Base-by-base conservation (phyloP, 2,888 invertebrate genomes). In the Minunthozetes semirufus region DNA sequence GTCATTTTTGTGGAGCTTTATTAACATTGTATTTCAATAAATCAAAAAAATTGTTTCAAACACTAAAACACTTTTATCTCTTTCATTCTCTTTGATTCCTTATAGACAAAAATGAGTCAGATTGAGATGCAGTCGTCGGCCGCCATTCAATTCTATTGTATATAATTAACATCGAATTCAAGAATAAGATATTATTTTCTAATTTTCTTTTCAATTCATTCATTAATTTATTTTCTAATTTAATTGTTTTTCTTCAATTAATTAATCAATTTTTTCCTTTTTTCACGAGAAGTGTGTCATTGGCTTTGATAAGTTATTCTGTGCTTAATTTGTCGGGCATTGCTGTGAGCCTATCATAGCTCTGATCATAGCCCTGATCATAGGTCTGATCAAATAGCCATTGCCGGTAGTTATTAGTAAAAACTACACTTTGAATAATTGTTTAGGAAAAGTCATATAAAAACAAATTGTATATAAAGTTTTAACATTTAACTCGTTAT, bases 91-190 rank as follows among this genome's bases (percentile, higher is more conserved):
- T 73, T 73, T 19, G 4, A 13, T 59, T 73, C 19, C 13, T 68
- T 48, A 17, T 33, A 74, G 74, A 74, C 74, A 82, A 98, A 97
- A 86, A 95, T 99, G 90, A 95, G 95, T 6, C 97, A 98, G 85
- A 91, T 96, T 74, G 98, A 99, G 84, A 85, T 93, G 78, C 94
- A 94, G 83, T 92, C 93, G 1, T 92, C 93, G 0, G 90, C 91
- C 72, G 93, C 91, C n/a, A 92, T 92, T 9, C 93, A 93, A 82
- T 93, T 94, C 84, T 94, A 91, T 83, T 75, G 75, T 71, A 71
- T 75, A 56, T 75, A 75, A 75, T 42, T 63, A 27, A 63, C 33
- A 63, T 33, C 17, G 22, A 61, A 15, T 22, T 27, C n/a, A 61
- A 61, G 22, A 59, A 59, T 59, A 59, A 29, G 33, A 27, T 33